Evolutionary conservation across 2,113 vertebrate species (phyloP).

Genomic region (Actinemys pallida): DNA sequence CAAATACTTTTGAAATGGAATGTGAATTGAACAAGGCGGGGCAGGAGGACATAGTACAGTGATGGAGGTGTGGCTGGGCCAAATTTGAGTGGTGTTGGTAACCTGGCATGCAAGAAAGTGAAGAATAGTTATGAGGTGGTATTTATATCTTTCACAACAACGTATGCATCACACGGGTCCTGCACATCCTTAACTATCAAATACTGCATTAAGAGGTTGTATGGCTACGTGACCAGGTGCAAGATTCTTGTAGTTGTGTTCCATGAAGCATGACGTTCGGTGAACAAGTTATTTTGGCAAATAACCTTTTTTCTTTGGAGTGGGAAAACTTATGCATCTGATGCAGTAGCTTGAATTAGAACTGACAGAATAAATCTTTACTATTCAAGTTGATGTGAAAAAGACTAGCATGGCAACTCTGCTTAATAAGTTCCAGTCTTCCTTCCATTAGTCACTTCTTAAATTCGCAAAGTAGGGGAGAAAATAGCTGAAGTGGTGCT

Average conservation of each 20-base stretch:
- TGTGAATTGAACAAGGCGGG: no score
- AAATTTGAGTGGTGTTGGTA: no score
- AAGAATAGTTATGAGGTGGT: background rate
- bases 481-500: background rate
- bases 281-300: conserved; percentile 12
- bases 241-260: background rate
- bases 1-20: no score
- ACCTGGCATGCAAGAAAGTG: background rate
- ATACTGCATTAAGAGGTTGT: background rate
- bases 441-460: background rate
- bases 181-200: background rate
- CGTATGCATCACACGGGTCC: background rate
- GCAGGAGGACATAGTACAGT: no score
- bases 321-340: background rate
- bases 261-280: background rate
- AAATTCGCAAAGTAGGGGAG: background rate
- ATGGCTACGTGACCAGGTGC: background rate
- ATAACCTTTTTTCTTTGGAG: conserved; percentile 16
- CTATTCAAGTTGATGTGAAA: background rate
- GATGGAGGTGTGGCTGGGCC: no score
- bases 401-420: background rate
- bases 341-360: background rate
- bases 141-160: background rate
- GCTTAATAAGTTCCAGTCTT: background rate
- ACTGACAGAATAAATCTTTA: background rate